These are phyloP conservation scores for Myotis findleyi DNA, from an alignment of 2,797 vertebrate genomes.

Conservation along the genomic window DNA sequence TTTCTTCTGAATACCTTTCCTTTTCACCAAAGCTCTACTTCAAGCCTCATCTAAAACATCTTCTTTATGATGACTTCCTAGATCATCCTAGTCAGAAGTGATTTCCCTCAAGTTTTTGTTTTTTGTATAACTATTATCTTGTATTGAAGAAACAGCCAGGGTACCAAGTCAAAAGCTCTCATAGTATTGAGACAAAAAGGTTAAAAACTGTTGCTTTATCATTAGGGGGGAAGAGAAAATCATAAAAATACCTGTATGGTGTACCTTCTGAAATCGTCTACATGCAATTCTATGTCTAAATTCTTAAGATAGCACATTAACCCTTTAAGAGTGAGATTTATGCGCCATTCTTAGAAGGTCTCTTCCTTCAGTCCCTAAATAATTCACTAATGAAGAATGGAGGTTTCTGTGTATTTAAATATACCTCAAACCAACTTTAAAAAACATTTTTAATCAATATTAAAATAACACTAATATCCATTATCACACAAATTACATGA, in stretches of 20 bases:
- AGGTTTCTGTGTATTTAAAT: conserved; percentile 49
- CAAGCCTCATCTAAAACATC: neutral
- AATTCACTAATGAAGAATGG: neutral
- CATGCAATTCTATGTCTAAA: neutral
- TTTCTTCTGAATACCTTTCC: conserved; percentile 27
- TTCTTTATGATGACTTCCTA: neutral
- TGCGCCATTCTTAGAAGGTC: neutral
- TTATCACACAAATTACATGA: conserved; percentile 41
- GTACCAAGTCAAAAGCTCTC: conserved; percentile 36
- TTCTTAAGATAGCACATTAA: conserved; percentile 17
- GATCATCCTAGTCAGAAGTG: neutral
- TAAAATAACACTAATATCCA: conserved; percentile 54
- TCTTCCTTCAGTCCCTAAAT: neutral
- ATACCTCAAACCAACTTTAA: conserved; percentile 8
- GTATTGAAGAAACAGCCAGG: neutral
- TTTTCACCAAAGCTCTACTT: neutral
- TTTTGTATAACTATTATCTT: neutral
- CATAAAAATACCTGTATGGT: neutral
- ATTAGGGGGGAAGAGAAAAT: neutral
- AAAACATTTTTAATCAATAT: conserved; percentile 32
- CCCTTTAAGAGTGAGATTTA: neutral
- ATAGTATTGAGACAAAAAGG: neutral
- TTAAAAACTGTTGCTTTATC: neutral
- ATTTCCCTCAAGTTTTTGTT: neutral
- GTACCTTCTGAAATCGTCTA: conserved; percentile 25